phyloP scores from a whole-genome alignment of 2,888 invertebrate genomes.

The Cistogaster globosa region DNA sequence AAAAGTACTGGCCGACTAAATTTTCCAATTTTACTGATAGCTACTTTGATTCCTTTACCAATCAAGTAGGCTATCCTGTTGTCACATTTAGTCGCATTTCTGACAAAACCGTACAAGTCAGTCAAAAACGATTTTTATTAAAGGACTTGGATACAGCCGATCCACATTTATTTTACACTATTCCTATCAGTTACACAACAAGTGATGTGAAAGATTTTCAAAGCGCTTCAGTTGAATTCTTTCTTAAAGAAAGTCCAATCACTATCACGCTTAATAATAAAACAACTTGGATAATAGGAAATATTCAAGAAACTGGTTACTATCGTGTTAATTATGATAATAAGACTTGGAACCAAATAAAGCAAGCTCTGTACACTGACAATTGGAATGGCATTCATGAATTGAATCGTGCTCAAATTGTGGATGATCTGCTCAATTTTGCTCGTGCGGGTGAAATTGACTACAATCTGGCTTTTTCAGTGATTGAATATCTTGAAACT shows the following conservation, averaged over 20 bases:
- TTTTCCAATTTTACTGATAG: slow-evolving; percentile 75
- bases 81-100: slow-evolving; percentile 83
- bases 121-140: slow-evolving; percentile 80
- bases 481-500: slow-evolving; percentile 87
- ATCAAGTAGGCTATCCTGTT: slow-evolving; percentile 87
- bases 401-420: slow-evolving; percentile 89
- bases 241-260: slow-evolving; percentile 61
- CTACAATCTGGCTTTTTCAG: slow-evolving; percentile 86
- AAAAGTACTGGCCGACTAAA: slow-evolving; percentile 77
- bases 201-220: slow-evolving; percentile 74
- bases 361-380: slow-evolving; percentile 62
- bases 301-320: slow-evolving; percentile 81
- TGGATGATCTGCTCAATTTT: slow-evolving; percentile 91
- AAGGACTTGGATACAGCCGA: slow-evolving; percentile 75
- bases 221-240: slow-evolving; percentile 75
- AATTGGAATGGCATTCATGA: slow-evolving; percentile 84
- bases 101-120: slow-evolving; percentile 71
- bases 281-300: slow-evolving; percentile 78
- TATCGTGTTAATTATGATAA: slow-evolving; percentile 89
- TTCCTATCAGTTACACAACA: slow-evolving; percentile 81
- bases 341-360: slow-evolving; percentile 85
- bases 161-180: slow-evolving; percentile 74
- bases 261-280: slow-evolving; percentile 13
- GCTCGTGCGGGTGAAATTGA: slow-evolving; percentile 87
- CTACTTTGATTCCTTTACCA: slow-evolving; percentile 85